A percentile compares a stretch with the other conserved stretches of the same genome.
Evolutionary conservation across 2,113 vertebrate species (phyloP).

Genomic region (Emydocephalus ijimae): DNA sequence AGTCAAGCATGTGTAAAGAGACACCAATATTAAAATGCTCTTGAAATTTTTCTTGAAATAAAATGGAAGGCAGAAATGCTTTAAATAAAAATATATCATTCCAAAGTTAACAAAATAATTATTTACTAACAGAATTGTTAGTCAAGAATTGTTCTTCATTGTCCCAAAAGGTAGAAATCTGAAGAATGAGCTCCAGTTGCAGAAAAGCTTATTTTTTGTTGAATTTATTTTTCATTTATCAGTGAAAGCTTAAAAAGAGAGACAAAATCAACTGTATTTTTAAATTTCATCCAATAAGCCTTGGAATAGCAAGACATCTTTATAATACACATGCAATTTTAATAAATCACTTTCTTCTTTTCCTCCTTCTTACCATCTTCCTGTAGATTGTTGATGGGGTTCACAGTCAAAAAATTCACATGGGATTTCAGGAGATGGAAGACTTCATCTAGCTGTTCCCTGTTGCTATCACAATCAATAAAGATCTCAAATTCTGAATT

Average conservation of each 20-base stretch:
- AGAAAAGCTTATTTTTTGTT: neutral
- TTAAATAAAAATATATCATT: neutral
- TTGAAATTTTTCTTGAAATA: neutral
- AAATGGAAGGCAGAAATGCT: neutral
- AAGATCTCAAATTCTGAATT: conserved; percentile 97
- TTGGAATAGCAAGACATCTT: neutral
- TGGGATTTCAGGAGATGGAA: conserved; percentile 88
- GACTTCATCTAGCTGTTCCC: conserved; percentile 90
- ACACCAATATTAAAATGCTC: neutral
- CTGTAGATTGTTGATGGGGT: conserved; percentile 72
- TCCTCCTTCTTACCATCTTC: conserved; percentile 73
- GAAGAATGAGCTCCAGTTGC: neutral
- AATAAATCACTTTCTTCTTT: neutral
- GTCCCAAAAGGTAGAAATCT: neutral
- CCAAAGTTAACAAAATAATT: neutral
- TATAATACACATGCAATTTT: neutral
- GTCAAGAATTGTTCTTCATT: neutral
- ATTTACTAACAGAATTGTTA: neutral
- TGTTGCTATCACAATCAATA: conserved; percentile 91
- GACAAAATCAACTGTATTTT: neutral
- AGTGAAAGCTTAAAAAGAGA: neutral
- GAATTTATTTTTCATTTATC: neutral
- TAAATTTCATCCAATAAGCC: neutral
- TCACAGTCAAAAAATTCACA: conserved; percentile 82
- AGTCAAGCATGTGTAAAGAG: neutral